phyloP scores from a whole-genome alignment of 2,113 vertebrate species.

The Ciconia boyciana region DNA sequence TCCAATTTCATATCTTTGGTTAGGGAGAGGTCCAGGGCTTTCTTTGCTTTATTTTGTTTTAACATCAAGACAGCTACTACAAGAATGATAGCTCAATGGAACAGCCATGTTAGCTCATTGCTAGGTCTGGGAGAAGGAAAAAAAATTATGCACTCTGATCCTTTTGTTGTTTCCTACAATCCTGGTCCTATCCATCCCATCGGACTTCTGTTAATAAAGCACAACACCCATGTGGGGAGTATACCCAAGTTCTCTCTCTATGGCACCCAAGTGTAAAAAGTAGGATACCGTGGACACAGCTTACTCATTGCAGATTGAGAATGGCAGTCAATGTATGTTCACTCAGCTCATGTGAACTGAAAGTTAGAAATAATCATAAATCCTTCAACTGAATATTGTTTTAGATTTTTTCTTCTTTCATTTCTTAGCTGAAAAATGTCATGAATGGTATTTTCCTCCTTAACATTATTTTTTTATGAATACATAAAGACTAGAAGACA shows the following conservation, averaged over 20 bases:
- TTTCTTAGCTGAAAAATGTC: not conserved
- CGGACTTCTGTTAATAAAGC: not conserved
- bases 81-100: not conserved
- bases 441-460: not conserved
- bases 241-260: not conserved
- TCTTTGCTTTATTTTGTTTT: not conserved
- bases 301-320: not conserved
- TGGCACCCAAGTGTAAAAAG: not conserved
- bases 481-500: not conserved
- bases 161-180: not conserved
- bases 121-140: not conserved
- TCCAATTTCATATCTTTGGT: not conserved
- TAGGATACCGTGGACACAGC: accelerated
- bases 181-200: not conserved
- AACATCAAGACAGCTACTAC: not conserved
- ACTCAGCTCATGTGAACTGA: not conserved
- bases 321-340: not conserved
- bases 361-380: not conserved
- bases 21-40: not conserved
- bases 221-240: no score
- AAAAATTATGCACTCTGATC: not conserved
- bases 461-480: not conserved
- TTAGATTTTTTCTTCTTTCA: not conserved
- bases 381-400: not conserved
- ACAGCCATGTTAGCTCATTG: not conserved